Percentiles rank a stretch among this genome's conserved stretches.
Conservation (phyloP, 2,113 vertebrate genomes). For the Chascanopsetta lugubris region DNA sequence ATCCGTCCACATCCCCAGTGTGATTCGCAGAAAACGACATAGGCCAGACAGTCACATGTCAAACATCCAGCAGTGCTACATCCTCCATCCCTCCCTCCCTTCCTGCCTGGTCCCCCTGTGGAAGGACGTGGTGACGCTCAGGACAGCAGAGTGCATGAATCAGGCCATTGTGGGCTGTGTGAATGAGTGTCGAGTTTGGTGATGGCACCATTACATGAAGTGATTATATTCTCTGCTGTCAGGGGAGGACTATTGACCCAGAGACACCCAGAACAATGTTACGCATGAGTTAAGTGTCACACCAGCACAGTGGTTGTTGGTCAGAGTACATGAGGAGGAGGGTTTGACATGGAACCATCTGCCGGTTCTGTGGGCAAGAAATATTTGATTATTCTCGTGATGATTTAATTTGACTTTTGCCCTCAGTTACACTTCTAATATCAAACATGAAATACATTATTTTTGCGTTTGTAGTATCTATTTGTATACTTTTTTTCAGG, state of each 20-base stretch:
- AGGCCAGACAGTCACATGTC: constrained; percentile 8
- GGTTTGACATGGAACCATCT: background rate
- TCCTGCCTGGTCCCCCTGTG: constrained; percentile 12
- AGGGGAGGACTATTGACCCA: constrained; percentile 13
- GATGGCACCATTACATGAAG: constrained; percentile 54
- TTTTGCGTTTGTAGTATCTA: background rate
- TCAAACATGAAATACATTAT: background rate
- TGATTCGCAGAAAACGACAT: background rate
- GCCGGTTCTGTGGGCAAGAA: background rate
- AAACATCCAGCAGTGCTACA: background rate
- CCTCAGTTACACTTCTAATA: too few species aligned
- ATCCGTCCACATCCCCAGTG: background rate
- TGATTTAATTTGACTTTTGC: background rate
- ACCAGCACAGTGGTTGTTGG: constrained; percentile 22
- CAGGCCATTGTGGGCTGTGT: constrained; percentile 49
- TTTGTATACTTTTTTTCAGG: background rate
- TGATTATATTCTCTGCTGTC: constrained; percentile 23
- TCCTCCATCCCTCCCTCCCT: background rate
- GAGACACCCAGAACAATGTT: background rate
- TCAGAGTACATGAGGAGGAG: background rate
- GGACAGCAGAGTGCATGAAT: constrained; percentile 50
- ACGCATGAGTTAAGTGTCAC: background rate
- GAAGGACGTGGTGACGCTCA: constrained; percentile 35
- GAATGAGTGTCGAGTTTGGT: constrained; percentile 56
- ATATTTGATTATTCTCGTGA: background rate